Conservation (phyloP, 1,140 invertebrate species). For the Calliopsis andreniformis region DNA sequence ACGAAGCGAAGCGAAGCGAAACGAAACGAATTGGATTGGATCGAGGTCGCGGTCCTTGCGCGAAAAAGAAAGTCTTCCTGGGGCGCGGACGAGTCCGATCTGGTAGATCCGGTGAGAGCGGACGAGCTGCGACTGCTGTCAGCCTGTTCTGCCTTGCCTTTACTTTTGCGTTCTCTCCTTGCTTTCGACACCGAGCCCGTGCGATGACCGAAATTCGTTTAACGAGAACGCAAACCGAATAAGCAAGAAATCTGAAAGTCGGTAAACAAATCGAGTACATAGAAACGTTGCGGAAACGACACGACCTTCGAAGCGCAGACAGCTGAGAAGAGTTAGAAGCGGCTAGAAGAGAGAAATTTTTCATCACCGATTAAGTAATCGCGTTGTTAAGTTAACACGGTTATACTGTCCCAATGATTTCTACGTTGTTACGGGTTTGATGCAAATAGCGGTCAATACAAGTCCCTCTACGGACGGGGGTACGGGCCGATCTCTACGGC, state of each 20-base stretch:
- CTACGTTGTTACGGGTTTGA: neutral
- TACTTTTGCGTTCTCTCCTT: slow-evolving; percentile 8
- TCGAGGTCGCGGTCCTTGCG: slow-evolving; percentile 61
- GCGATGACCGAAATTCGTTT: slow-evolving; percentile 64
- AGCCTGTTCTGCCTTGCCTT: neutral
- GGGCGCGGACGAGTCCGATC: slow-evolving; percentile 50
- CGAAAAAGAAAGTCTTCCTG: slow-evolving; percentile 66
- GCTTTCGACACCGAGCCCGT: slow-evolving; percentile 28
- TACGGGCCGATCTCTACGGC: slow-evolving; percentile 5
- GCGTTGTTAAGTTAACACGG: too few relatives aligned
- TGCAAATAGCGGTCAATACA: neutral
- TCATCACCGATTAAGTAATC: too few relatives aligned
- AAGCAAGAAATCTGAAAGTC: slow-evolving; percentile 1
- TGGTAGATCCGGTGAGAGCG: slow-evolving; percentile 62
- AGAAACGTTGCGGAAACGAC: neutral
- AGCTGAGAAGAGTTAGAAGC: too few relatives aligned
- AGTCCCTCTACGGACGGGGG: neutral
- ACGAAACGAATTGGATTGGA: slow-evolving; percentile 25
- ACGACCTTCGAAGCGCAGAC: too few relatives aligned
- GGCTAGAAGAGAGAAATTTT: too few relatives aligned
- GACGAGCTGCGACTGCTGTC: slow-evolving; percentile 45
- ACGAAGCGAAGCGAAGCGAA: neutral
- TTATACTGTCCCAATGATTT: too few relatives aligned
- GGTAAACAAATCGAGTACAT: neutral
- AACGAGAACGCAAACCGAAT: slow-evolving; percentile 8